These are phyloP conservation scores for Cremastobaeus sp. DNA, from an alignment of 2,888 invertebrate genomes.

Conservation along the genomic window DNA sequence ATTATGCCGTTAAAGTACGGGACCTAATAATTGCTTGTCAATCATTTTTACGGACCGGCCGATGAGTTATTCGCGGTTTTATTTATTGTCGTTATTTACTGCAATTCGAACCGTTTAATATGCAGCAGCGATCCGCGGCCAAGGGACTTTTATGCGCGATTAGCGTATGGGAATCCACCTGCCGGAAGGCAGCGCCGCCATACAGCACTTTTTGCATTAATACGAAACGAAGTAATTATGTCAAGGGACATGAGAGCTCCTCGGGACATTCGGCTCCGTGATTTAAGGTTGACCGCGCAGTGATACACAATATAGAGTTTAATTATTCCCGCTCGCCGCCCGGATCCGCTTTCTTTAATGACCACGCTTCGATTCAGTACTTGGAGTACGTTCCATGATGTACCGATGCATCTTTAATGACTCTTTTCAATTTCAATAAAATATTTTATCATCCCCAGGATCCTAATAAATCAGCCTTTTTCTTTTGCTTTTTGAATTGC, in stretches of 20 bases:
- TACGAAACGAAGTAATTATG: conserved; percentile 72
- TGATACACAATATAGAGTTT: conserved; percentile 68
- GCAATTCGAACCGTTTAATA: conserved; percentile 16
- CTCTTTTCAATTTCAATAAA: conserved; percentile 22
- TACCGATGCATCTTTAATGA: conserved; percentile 21
- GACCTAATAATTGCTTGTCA: conserved; percentile 36
- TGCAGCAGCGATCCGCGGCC: conserved; percentile 10
- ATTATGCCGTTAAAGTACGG: conserved; percentile 25
- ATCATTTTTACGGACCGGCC: conserved; percentile 26
- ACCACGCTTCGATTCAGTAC: conserved; percentile 36
- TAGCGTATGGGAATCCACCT: conserved; percentile 43
- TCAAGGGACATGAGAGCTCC: conserved; percentile 69
- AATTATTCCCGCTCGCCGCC: conserved; percentile 66
- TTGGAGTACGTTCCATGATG: conserved; percentile 30
- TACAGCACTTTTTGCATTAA: conserved; percentile 64
- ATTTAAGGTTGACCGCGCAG: conserved; percentile 53
- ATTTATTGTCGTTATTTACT: conserved; percentile 25
- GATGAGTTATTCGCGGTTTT: not conserved
- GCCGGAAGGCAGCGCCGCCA: conserved; percentile 52
- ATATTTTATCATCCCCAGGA: too few relatives aligned
- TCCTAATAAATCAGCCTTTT: too few relatives aligned
- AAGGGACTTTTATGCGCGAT: conserved; percentile 31
- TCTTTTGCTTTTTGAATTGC: too few relatives aligned
- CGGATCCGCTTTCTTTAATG: conserved; percentile 45
- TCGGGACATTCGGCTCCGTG: conserved; percentile 64